These are phyloP conservation scores for Drosophila parthenogenetica DNA, from an alignment of 2,888 invertebrate species.

Conservation along the genomic window DNA sequence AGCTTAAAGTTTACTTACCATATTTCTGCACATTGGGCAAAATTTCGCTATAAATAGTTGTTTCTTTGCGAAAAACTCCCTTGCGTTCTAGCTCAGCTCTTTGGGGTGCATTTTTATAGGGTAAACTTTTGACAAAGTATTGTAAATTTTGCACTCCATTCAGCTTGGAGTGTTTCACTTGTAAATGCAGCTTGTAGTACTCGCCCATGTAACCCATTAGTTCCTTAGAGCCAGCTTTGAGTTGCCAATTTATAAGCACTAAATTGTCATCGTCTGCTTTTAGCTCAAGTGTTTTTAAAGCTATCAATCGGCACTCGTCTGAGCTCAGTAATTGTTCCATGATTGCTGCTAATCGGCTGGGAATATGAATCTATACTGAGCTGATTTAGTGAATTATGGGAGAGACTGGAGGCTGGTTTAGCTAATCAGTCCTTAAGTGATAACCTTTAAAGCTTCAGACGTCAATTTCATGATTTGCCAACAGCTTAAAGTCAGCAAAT, in stretches of 20 bases:
- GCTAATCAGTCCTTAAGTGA: neutral
- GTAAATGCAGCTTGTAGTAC: constrained; percentile 74
- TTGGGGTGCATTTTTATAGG: constrained; percentile 69
- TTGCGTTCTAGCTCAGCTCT: constrained; percentile 75
- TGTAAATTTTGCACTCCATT: constrained; percentile 27
- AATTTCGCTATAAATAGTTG: constrained; percentile 67
- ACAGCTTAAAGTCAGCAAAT: neutral
- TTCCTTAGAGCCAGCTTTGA: constrained; percentile 66
- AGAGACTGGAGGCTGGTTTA: neutral
- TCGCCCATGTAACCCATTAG: constrained; percentile 83
- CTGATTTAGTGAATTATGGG: neutral
- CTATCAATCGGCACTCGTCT: constrained; percentile 70
- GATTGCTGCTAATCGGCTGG: neutral
- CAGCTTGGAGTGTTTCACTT: constrained; percentile 9
- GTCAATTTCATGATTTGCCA: too few relatives aligned
- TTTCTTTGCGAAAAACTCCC: constrained; percentile 79
- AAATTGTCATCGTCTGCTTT: constrained; percentile 41
- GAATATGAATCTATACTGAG: constrained; percentile 24
- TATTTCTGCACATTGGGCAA: constrained; percentile 77
- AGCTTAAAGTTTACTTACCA: constrained; percentile 48
- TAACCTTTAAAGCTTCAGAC: neutral
- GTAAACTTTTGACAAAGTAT: constrained; percentile 81
- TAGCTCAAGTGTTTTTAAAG: constrained; percentile 58
- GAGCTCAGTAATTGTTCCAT: constrained; percentile 55
- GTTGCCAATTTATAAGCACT: constrained; percentile 43